Evolutionary conservation across 2,888 invertebrate genomes (phyloP), one percentile per base, ranked within the genome.

Genomic region (Lobophora halterata): DNA sequence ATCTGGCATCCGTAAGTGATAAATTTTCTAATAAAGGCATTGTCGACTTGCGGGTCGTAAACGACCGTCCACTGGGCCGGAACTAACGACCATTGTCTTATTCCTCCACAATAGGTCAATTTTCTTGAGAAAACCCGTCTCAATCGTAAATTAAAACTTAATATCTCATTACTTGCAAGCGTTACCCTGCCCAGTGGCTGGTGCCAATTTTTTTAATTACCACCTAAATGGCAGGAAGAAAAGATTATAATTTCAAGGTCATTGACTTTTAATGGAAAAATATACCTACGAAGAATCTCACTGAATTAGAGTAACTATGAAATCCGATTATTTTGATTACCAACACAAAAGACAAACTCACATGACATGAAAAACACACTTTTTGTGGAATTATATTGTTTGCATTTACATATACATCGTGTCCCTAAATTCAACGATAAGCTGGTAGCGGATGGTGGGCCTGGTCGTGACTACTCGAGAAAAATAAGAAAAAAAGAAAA

Each of bases 131-230:
- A 71, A 75, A 70, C 74, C 72, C 71, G 57, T 73, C 74, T 77
- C 66, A 75, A 71, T 75, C 83, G 77, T 86, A 81, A 83, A 83
- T 85, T 85, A 69, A 75, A 79, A 76, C 69, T 80, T 79, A 79
- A 85, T 83, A 76, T 79, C 80, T 79, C 85, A 79, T 87, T 85
- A 83, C 79, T 83, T 79, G 79, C 86, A 81, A 82, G 67, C 69
- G 55, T 60, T 55, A 63, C 64, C 68, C 31, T 37, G 33, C 42
- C 42, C 42, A 37, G 29, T 37, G 48, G 57, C 57, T 61, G 61
- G 56, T 72, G 76, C 75, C 74, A 78, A 78, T 78, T 72, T 65
- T 61, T 58, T 52, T 62, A 61, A 65, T 66, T 59, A 52, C 58
- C 43, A 59, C 52, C 54, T 48, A n/a, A n/a, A n/a, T n/a, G n/a